These are phyloP conservation scores for Daboia siamensis DNA, from an alignment of 2,113 vertebrate species.

Conservation along the genomic window DNA sequence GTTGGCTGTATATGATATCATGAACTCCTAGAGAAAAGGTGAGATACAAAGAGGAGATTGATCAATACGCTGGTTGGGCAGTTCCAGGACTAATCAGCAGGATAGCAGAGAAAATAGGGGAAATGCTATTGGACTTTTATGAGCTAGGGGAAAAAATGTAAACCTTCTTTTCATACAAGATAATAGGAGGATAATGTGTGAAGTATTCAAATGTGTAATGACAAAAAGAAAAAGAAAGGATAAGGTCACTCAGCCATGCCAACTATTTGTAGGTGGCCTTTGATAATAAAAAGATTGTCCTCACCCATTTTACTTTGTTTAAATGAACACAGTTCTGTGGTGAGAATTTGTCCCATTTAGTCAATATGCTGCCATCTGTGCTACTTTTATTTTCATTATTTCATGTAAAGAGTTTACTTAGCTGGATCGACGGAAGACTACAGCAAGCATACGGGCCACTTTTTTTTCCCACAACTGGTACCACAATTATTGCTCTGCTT, in stretches of 20 bases:
- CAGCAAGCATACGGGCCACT: background rate
- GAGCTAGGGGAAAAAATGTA: background rate
- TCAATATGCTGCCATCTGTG: constrained; percentile 23
- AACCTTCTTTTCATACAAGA: background rate
- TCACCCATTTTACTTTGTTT: background rate
- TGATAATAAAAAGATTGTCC: background rate
- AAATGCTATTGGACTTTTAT: background rate
- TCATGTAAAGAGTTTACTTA: constrained; percentile 40
- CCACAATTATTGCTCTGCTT: constrained; percentile 3
- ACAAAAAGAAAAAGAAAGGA: background rate
- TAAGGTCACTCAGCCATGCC: background rate
- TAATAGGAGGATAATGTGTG: background rate
- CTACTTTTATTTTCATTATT: constrained; percentile 38
- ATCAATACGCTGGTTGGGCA: background rate
- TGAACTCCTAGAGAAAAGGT: too few species aligned
- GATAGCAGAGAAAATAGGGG: background rate
- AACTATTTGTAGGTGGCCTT: background rate
- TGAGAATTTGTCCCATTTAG: constrained; percentile 19
- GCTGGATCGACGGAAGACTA: constrained; percentile 9
- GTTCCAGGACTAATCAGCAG: background rate
- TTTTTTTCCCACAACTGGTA: background rate
- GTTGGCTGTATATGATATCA: too few species aligned
- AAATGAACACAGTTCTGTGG: background rate
- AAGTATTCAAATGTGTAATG: background rate
- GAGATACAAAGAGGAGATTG: background rate